These are phyloP conservation scores for Scatophagus argus DNA, from an alignment of 2,113 vertebrate species.

Conservation along the genomic window DNA sequence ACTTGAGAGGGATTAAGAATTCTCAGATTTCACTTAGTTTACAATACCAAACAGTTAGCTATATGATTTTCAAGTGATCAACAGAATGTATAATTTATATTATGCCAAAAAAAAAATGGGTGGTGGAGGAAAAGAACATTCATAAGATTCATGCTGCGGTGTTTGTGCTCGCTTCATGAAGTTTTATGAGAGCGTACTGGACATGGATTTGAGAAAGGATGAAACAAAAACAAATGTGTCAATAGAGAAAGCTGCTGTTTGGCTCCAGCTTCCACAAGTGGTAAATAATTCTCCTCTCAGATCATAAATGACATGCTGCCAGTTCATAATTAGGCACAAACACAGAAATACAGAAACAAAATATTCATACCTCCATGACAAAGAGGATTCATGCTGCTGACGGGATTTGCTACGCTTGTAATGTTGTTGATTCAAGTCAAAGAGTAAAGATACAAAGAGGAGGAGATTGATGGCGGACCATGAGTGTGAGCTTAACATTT, in stretches of 20 bases:
- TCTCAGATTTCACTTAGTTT: not conserved
- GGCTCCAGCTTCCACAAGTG: constrained; percentile 36
- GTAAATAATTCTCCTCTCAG: constrained; percentile 47
- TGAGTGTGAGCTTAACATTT: constrained; percentile 22
- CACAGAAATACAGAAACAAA: constrained; percentile 33
- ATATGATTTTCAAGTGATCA: no score
- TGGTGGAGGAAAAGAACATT: not conserved
- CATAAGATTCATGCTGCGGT: not conserved
- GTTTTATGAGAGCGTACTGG: not conserved
- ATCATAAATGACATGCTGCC: constrained; percentile 48
- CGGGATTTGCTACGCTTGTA: constrained; percentile 34
- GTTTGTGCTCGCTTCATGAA: not conserved
- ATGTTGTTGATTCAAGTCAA: constrained; percentile 58
- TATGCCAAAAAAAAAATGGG: no score
- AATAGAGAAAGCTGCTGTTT: constrained; percentile 23
- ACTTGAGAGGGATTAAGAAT: not conserved
- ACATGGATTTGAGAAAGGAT: not conserved
- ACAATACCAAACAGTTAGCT: not conserved
- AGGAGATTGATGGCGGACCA: not conserved
- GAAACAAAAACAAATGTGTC: not conserved
- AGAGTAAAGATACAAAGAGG: constrained; percentile 28
- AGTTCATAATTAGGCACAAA: constrained; percentile 54
- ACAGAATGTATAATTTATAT: no score
- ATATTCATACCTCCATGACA: constrained; percentile 41
- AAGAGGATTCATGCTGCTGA: constrained; percentile 33